Evolutionary conservation across 2,113 vertebrate genomes (phyloP), one percentile per base, ranked within the genome.

Genomic region (Macroglossus sobrinus): DNA sequence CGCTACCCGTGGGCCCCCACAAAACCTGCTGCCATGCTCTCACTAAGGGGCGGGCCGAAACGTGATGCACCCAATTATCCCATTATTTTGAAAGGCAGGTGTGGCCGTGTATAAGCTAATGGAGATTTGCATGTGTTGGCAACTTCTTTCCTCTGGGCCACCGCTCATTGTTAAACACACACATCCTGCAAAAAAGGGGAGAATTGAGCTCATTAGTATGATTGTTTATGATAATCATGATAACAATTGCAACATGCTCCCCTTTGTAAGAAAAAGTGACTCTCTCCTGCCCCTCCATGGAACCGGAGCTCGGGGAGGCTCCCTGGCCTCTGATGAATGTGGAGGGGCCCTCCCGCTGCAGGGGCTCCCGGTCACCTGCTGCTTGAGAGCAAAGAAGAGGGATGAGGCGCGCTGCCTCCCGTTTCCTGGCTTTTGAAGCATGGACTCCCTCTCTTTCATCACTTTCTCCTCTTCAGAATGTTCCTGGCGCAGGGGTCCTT

Each of bases 181-280:
- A 40, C 40, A 33, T 64, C 71, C 55, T 26, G n/a, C 9, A 50
- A 96, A 87, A 38, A 16, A 40, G 26, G 81, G 84, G 71, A 57
- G 81, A 90, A 40, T 30, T 22, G 81, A 95, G 84, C 93, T 96
- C 88, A 89, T 95, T 95, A 95, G 35, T 28, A 18, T 43, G 35
- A 92, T 72, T 94, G 84, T 85, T 96, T 74, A 38, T 85, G 90
- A 86, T 81, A 63, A 93, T 96, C 88, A 79, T 0, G 14, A n/a
- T 38, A 74, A 84, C 72, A 57, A 55, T 74, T 57, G 84, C 78
- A 88, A 90, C 64, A 47, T 3, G 57, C 11, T 45, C 71, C 85
- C 66, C 43, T 87, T 55, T 90, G 80, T 93, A 80, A 40, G 71
- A 75, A 84, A 92, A 90, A 50, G 84, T 43, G 90, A 57, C 40